Evolutionary conservation across 2,888 invertebrate species (phyloP), one percentile per base, ranked within the genome.

Genomic region (Acholoe squamosa): DNA sequence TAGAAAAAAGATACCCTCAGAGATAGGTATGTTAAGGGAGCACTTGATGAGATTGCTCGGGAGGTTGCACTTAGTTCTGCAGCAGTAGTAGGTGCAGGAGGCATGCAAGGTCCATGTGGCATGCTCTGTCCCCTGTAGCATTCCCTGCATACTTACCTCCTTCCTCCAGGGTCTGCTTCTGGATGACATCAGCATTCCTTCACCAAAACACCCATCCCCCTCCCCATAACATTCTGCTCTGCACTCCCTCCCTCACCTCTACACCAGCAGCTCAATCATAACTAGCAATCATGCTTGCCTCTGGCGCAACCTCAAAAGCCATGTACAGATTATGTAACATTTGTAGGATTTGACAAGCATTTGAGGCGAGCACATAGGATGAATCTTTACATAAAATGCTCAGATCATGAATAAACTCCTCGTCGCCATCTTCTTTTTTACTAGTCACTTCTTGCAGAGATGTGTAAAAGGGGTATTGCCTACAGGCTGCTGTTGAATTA

Each of bases 151-250:
- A 80, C 80, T 80, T 80, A 80, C 34, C n/a, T 80, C 80, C 61
- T 19, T 43, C 34, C 43, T 43, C 80, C 33, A 43, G 80, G 80
- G 33, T 43, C 33, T 12, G 33, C n/a, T 16, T 19, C 7, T 43
- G 61, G 61, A 80, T 80, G 80, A 80, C 80, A 34, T 43, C 80
- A 80, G 80, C 80, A 80, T 80, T 80, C 80, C 80, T 80, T 25
- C 43, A 80, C 34, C n/a, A 80, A 43, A 71, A 71, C 31, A 25
- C 7, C 71, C 61, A 12, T 19, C 76, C 1, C 76, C 76, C 25
- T 28, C 76, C 76, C 76, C 76, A 12, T 5, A 31, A 34, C 43
- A 0, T 43, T 22, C 80, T 1, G 7, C 34, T 14, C 33, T 33
- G 80, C 34, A 43, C 19, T 34, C 43, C 14, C 80, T 43, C 43